A percentile compares a stretch with the other conserved stretches of the same genome.
These are phyloP conservation scores for Catalaphyllia jardinei DNA, from an alignment of 64 coral and sea anemone genomes.

Conservation along the genomic window DNA sequence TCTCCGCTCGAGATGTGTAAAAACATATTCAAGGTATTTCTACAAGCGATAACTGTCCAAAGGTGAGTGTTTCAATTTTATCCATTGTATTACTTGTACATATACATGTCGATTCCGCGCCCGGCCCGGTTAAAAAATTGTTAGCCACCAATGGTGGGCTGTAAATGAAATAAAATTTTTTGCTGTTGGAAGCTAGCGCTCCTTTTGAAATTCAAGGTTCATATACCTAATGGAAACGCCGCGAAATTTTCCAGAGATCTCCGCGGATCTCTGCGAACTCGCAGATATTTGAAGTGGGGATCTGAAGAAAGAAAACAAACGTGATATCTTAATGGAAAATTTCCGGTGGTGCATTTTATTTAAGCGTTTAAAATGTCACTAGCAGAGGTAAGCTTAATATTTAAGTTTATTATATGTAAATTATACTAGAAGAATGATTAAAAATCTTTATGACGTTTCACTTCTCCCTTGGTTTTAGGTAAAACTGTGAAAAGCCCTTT, in stretches of 20 bases:
- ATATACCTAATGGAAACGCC: not conserved
- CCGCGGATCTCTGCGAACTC: not conserved
- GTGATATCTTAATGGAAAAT: not conserved
- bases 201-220: not conserved
- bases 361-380: not conserved
- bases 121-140: too few species aligned
- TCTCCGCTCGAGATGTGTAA: not conserved
- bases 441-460: not conserved
- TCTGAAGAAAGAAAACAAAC: not conserved
- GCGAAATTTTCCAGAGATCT: not conserved
- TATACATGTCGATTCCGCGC: not conserved
- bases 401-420: not conserved
- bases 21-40: not conserved
- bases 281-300: not conserved
- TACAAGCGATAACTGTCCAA: not conserved
- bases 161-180: slow-evolving; percentile 1
- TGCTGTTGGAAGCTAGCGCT: not conserved
- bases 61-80: not conserved
- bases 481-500: too few species aligned
- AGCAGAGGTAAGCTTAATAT: not conserved
- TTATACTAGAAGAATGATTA: not conserved
- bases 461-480: not conserved
- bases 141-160: not conserved
- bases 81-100: not conserved
- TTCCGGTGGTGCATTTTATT: not conserved